phyloP scores from a whole-genome alignment of 2,888 invertebrate species.

The Parelbella ahira region DNA sequence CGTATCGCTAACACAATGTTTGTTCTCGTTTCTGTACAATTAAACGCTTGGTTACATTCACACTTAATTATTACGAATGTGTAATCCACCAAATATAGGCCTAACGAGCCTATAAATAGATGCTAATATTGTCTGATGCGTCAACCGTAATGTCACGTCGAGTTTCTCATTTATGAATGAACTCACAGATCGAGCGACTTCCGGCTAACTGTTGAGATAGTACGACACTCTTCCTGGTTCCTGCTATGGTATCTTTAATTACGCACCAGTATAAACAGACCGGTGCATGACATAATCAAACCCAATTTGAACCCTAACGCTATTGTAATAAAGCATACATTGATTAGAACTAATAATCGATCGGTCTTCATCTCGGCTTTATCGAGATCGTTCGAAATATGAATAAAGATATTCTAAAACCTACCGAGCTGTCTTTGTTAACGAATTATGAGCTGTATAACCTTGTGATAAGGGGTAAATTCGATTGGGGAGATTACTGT shows the following conservation, averaged over 20 bases:
- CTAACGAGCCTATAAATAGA: constrained; percentile 49
- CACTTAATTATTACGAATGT: constrained; percentile 60
- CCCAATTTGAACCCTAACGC: no score
- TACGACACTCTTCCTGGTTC: constrained; percentile 81
- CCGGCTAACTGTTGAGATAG: constrained; percentile 80
- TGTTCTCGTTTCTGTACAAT: constrained; percentile 72
- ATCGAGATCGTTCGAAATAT: constrained; percentile 75
- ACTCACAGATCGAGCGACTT: constrained; percentile 78
- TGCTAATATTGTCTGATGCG: constrained; percentile 45
- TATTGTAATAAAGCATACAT: constrained; percentile 52
- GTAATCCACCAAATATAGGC: constrained; percentile 47
- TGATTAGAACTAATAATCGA: constrained; percentile 42
- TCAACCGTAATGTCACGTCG: constrained; percentile 65
- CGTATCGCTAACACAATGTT: constrained; percentile 60
- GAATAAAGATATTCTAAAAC: constrained; percentile 77
- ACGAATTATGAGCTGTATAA: constrained; percentile 49
- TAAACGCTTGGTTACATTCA: constrained; percentile 74
- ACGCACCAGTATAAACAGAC: constrained; percentile 66
- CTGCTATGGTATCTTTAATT: constrained; percentile 79
- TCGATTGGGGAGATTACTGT: constrained; percentile 41
- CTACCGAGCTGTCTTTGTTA: constrained; percentile 48
- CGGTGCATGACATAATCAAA: constrained; percentile 38
- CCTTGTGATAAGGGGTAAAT: constrained; percentile 44
- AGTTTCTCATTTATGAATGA: constrained; percentile 76
- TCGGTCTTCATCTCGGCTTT: constrained; percentile 61